Conservation (phyloP, 2,797 vertebrate species). For the Sebastes oblongus region DNA sequence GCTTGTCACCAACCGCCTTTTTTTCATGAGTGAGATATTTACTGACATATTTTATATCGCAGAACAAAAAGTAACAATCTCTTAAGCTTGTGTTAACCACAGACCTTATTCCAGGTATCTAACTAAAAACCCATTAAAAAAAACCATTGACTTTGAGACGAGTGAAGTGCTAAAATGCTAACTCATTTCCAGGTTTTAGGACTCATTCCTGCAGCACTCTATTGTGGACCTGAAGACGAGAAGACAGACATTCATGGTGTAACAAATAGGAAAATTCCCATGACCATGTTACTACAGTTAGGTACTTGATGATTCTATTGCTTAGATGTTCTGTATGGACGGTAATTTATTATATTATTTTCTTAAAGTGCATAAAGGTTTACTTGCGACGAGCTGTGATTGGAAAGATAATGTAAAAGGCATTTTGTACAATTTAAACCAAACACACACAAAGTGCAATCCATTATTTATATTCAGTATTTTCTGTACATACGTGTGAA, state of each 20-base stretch:
- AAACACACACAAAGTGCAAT: constrained; percentile 38
- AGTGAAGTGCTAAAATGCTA: too few relatives aligned
- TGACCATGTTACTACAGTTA: constrained; percentile 13
- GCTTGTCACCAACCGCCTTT: too few relatives aligned
- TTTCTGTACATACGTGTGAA: constrained; percentile 25
- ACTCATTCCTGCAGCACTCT: too few relatives aligned
- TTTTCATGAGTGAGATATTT: too few relatives aligned
- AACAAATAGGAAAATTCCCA: background rate
- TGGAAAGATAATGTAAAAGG: constrained; percentile 29
- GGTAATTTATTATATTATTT: constrained; percentile 3
- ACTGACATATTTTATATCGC: too few relatives aligned
- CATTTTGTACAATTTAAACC: constrained; percentile 39
- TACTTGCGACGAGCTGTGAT: constrained; percentile 40
- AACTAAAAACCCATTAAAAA: too few relatives aligned
- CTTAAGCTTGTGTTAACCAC: too few relatives aligned
- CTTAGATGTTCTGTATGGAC: constrained; percentile 19
- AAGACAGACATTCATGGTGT: background rate
- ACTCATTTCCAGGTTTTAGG: too few relatives aligned
- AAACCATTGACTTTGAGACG: too few relatives aligned
- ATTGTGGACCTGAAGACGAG: constrained; percentile 1
- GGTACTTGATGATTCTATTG: constrained; percentile 18
- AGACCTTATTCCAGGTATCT: too few relatives aligned
- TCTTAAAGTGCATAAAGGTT: constrained; percentile 69
- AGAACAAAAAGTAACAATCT: too few relatives aligned
- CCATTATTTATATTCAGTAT: constrained; percentile 22